Conservation (phyloP, 1,140 invertebrate species). For the Apolygus lucorum region DNA sequence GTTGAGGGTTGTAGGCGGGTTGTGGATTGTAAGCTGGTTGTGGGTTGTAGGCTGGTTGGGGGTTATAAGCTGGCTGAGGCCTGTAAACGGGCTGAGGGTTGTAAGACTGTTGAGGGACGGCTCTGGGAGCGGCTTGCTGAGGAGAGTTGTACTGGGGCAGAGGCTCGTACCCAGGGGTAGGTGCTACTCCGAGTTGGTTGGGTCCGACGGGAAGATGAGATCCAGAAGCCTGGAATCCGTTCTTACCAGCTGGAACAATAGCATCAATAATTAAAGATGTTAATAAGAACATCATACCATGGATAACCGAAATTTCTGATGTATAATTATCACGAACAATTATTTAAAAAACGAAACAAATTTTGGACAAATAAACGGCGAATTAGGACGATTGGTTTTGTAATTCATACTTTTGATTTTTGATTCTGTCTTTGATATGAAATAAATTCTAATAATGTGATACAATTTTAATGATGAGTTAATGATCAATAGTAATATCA, state of each 20-base stretch:
- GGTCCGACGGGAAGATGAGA: constrained; percentile 65
- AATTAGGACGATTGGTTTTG: no score
- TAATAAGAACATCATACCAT: no score
- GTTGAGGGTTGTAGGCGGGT: constrained; percentile 31
- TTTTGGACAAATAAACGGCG: no score
- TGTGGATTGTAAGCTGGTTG: constrained; percentile 52
- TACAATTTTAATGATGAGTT: no score
- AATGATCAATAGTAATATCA: no score
- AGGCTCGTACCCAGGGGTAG: constrained; percentile 41
- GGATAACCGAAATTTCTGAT: no score
- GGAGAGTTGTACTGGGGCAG: constrained; percentile 35
- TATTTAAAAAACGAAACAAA: no score
- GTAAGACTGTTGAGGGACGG: constrained; percentile 21
- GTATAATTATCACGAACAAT: no score
- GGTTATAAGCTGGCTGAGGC: constrained; percentile 26
- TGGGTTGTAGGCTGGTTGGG: constrained; percentile 46
- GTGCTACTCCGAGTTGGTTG: constrained; percentile 45
- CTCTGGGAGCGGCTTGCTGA: constrained; percentile 4
- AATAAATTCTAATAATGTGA: no score
- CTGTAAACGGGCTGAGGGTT: constrained; percentile 23
- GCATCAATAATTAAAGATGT: no score
- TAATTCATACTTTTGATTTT: no score
- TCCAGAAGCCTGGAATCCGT: constrained; percentile 64
- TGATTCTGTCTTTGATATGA: no score
- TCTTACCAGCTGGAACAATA: constrained; percentile 49